Percentiles rank a stretch among this genome's conserved stretches.
Evolutionary conservation across 2,888 invertebrate species (phyloP).

Genomic region (Cynaeus angustus): DNA sequence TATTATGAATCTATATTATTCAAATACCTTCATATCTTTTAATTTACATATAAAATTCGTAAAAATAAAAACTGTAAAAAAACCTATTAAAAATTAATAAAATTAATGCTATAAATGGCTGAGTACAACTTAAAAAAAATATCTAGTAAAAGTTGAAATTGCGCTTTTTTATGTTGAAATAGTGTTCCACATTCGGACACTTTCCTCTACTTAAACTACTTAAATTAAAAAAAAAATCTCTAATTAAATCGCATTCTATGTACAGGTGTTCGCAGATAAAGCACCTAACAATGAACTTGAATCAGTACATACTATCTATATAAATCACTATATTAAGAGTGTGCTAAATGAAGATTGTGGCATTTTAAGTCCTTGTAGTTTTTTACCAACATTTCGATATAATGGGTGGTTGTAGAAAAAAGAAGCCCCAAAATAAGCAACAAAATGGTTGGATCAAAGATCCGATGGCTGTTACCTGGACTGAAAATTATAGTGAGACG

Average conservation of each 20-base stretch:
- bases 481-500: conserved; percentile 74
- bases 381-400: background rate
- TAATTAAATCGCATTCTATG: background rate
- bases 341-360: background rate
- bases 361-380: conserved; percentile 4
- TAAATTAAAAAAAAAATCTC: too few species aligned
- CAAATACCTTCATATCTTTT: too few species aligned
- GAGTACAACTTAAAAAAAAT: too few species aligned
- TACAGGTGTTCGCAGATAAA: background rate
- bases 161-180: too few species aligned
- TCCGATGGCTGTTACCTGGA: conserved; percentile 77
- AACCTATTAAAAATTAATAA: too few species aligned
- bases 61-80: too few species aligned
- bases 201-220: too few species aligned
- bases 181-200: too few species aligned
- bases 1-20: too few species aligned
- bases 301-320: background rate
- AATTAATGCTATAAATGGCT: too few species aligned
- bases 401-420: conserved; percentile 20
- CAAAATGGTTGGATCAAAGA: conserved; percentile 59
- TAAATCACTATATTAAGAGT: background rate
- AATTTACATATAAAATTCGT: too few species aligned
- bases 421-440: conserved; percentile 15
- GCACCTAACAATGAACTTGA: background rate
- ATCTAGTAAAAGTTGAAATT: too few species aligned